phyloP scores from a whole-genome alignment of 1,140 invertebrate species.

The Temnothorax nylanderi region DNA sequence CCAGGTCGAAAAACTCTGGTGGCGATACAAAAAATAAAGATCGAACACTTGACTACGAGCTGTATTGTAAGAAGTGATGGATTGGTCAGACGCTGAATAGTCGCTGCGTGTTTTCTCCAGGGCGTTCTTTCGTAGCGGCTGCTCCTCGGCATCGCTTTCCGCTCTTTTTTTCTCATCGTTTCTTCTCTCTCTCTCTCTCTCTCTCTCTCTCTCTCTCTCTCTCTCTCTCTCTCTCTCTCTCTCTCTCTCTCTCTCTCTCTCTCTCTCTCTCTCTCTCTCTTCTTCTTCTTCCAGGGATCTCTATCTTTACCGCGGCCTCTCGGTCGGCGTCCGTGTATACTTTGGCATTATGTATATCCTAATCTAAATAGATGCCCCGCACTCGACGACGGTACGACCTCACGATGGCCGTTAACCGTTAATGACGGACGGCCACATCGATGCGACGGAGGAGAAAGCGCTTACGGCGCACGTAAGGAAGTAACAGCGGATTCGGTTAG shows the following conservation, averaged over 20 bases:
- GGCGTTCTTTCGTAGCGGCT: not conserved
- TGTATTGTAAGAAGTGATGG: conserved; percentile 9
- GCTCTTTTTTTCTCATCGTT: conserved; percentile 36
- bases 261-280: conserved; percentile 38
- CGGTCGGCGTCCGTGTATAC: conserved; percentile 58
- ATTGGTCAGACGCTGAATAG: not conserved
- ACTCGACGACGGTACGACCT: conserved; percentile 21
- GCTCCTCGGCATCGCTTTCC: not conserved
- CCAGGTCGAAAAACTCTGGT: not conserved
- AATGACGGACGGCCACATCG: conserved; percentile 64
- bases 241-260: conserved; percentile 38
- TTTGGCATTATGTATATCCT: conserved; percentile 61
- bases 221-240: conserved; percentile 38
- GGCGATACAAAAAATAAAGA: not conserved
- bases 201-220: conserved; percentile 44
- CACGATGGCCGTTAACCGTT: conserved; percentile 66
- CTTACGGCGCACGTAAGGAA: conserved; percentile 62
- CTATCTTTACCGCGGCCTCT: conserved; percentile 28
- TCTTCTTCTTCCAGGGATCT: not conserved
- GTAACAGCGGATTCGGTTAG: conserved; percentile 53
- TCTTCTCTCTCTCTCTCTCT: conserved; percentile 29
- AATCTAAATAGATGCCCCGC: conserved; percentile 75
- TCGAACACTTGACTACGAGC: not conserved
- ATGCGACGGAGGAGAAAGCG: conserved; percentile 47
- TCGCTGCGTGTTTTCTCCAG: not conserved